Evolutionary conservation across 2,888 invertebrate species (phyloP), one percentile per base, ranked within the genome.

Genomic region (Euzetes globulus): DNA sequence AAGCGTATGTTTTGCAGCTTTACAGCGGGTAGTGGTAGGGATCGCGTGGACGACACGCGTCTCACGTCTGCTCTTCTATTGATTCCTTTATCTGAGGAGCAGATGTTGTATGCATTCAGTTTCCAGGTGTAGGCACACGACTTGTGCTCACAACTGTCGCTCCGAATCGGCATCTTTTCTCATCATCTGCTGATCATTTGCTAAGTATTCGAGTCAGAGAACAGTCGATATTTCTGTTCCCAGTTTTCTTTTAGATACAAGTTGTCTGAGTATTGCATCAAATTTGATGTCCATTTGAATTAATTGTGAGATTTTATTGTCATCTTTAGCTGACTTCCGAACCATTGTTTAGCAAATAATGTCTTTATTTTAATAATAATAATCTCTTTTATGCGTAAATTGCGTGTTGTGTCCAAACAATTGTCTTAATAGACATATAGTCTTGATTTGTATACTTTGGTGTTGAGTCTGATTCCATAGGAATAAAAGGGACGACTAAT

Each of bases 11-110:
- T 37, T n/a, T 63, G 37, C 63, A 63, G 63, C 63, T 37, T 55
- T 55, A 22, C 68, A 68, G 33, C 19, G 19, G 41, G 13, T 68
- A 41, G 22, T 63, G 63, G 11, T 33, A 37, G 37, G 68, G 37
- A 22, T 68, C 68, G 68, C 68, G 68, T 68, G 68, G 37, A 17
- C 11, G 68, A 68, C 68, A 68, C 68, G 68, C 68, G 68, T 22
- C 68, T 41, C 33, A 22, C 68, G 68, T 68, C 68, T 22, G 41
- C 68, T 22, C 45, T 37, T 45, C 33, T 33, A 63, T 63, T 33
- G n/a, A 63, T 22, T 33, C 63, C 17, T 27, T 63, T 63, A 63
- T 63, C 60, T 60, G 4, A 37, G 33, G 41, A 37, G 68, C 68
- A 68, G 68, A 37, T 68, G 68, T 68, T 63, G 9, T 15, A n/a